A percentile compares a stretch with the other conserved stretches of the same genome.
Conservation (phyloP, 2,113 vertebrate species). For the Podiceps cristatus region DNA sequence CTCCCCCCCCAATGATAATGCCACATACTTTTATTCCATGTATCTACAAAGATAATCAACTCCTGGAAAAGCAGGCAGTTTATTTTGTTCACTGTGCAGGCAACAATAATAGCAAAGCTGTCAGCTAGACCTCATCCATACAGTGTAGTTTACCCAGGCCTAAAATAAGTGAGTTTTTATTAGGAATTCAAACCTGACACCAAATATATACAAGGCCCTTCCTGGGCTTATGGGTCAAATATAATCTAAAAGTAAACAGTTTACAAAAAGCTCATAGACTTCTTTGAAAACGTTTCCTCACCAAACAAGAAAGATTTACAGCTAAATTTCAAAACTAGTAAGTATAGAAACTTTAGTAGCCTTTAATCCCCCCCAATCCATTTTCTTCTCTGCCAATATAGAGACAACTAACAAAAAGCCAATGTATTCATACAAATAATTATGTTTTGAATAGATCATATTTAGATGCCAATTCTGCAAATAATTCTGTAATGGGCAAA, state of each 20-base stretch:
- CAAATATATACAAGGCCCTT: not conserved
- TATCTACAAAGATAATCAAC: not conserved
- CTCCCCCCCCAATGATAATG: not conserved
- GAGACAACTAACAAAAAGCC: not conserved
- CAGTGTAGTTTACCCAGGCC: not conserved
- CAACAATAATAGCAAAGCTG: not conserved
- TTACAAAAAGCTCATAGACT: not conserved
- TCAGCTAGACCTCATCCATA: not conserved
- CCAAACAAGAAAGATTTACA: not conserved
- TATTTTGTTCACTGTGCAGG: not conserved
- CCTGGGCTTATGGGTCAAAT: not conserved
- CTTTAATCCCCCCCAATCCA: not conserved
- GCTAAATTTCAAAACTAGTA: not conserved
- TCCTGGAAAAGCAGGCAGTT: not conserved
- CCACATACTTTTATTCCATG: not conserved
- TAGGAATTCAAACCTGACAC: not conserved
- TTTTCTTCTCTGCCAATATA: not conserved
- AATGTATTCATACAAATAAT: not conserved
- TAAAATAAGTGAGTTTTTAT: not conserved
- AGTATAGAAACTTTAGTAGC: not conserved
- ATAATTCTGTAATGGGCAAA: not conserved
- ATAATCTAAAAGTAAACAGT: not conserved
- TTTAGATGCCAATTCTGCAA: not conserved
- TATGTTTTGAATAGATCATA: not conserved
- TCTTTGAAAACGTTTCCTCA: not conserved